Percentiles rank a stretch among this genome's conserved stretches.
These are phyloP conservation scores for Deilephila porcellus DNA, from an alignment of 2,888 invertebrate genomes.

Conservation along the genomic window DNA sequence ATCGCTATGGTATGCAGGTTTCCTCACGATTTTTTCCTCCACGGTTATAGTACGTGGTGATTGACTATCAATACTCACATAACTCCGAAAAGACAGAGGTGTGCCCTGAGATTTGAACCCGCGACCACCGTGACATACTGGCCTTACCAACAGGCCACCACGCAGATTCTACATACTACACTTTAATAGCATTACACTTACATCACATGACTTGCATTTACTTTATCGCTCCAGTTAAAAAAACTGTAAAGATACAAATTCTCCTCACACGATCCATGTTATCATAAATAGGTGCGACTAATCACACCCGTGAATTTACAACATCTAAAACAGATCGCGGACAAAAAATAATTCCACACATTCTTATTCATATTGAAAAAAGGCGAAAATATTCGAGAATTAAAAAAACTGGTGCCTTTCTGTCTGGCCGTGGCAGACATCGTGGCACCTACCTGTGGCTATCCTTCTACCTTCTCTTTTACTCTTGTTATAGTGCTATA, in stretches of 20 bases:
- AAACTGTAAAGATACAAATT: not conserved
- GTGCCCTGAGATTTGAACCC: too few species aligned
- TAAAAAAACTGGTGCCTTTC: slow-evolving; percentile 71
- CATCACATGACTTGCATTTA: too few species aligned
- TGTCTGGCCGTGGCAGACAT: slow-evolving; percentile 77
- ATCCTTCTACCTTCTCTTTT: slow-evolving; percentile 62
- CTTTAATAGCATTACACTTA: too few species aligned
- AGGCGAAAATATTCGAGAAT: slow-evolving; percentile 54
- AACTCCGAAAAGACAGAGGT: too few species aligned
- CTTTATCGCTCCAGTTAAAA: too few species aligned
- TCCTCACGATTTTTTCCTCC: too few species aligned
- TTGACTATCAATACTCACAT: too few species aligned
- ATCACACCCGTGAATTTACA: slow-evolving; percentile 27
- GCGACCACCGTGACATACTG: too few species aligned
- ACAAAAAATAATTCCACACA: slow-evolving; percentile 40
- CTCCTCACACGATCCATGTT: not conserved
- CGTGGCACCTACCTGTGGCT: slow-evolving; percentile 78
- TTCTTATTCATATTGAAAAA: slow-evolving; percentile 49
- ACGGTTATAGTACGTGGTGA: too few species aligned
- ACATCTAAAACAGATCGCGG: slow-evolving; percentile 22
- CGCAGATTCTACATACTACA: too few species aligned
- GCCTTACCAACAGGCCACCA: too few species aligned
- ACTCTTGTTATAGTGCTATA: slow-evolving; percentile 22
- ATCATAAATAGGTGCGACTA: slow-evolving; percentile 10
- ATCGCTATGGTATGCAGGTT: too few species aligned